Base-by-base conservation (phyloP, 1,140 invertebrate genomes). In the Conopomorpha cramerella region DNA sequence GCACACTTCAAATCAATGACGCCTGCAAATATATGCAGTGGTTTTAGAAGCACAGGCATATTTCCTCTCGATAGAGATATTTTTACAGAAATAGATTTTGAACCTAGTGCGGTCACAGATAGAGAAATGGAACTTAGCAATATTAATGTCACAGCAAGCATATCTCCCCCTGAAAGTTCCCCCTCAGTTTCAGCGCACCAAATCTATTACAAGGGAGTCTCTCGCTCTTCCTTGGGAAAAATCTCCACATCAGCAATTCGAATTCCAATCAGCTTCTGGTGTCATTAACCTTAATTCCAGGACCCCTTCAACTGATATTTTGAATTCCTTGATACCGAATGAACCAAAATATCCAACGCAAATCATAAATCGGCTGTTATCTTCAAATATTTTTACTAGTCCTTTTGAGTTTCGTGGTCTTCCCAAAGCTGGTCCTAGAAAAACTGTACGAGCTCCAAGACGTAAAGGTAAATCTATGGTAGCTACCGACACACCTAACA, bases 11-110 rank as follows among this genome's bases (percentile, higher is more conserved):
- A 48, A 32, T 51, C 64, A 28, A 52, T 63, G 31, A 65, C 60
- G 16, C 55, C 57, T 10, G 35, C 23, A 16, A 78, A 80, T 46
- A 78, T 77, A 16, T 56, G 39, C 26, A 42, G 41, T 16, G 65
- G 68, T 18, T 80, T 81, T 39, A 46, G 51, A 50, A 54, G 44
- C 23, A 53, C 53, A 10, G 74, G 67, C 31, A 70, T 80, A 34
- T 67, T 43, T 38, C 56, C 61, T 16, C 64, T 59, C 14, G 55
- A 77, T 44, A 30, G 34, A 43, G 38, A 58, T 45, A 33, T 71
- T 19, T 78, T 77, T 51, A 46, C 30, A 2, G 55, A 72, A 13
- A 35, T 51, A 34, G 66, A 77, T 37, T 76, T 71, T 52, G 33
- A 41, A 15, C 13, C 41, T 8, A 51, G 39, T 23, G 33, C 31